Percentiles rank a stretch among this genome's conserved stretches.
These are phyloP conservation scores for Phlogophora meticulosa DNA, from an alignment of 2,888 invertebrate genomes.

Conservation along the genomic window DNA sequence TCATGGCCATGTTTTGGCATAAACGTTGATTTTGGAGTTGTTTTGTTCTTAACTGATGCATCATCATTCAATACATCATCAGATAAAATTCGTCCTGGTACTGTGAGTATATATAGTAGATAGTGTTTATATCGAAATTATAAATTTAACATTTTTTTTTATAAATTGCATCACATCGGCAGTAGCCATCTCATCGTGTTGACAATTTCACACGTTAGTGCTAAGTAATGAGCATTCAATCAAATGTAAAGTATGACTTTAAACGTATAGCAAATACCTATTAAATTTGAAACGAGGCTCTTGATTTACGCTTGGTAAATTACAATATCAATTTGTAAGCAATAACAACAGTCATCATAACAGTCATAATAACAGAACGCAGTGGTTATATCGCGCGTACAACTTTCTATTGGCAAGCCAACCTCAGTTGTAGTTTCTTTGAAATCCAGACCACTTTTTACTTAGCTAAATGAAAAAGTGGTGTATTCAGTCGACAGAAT, in stretches of 20 bases:
- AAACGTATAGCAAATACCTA: conserved; percentile 4
- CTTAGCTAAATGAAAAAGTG: conserved; percentile 82
- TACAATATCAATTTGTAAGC: conserved; percentile 35
- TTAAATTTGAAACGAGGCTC: conserved; percentile 15
- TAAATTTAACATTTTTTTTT: too few species aligned
- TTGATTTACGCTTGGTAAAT: conserved; percentile 31
- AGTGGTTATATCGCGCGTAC: conserved; percentile 65
- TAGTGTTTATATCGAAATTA: too few species aligned
- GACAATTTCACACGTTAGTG: conserved; percentile 2
- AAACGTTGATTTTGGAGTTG: conserved; percentile 6
- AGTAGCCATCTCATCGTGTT: not conserved
- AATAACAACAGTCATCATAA: conserved; percentile 55
- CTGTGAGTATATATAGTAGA: too few species aligned
- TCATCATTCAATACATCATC: not conserved
- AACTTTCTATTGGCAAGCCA: conserved; percentile 80
- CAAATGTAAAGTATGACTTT: conserved; percentile 14
- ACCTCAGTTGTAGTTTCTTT: conserved; percentile 77
- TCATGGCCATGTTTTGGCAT: conserved; percentile 30
- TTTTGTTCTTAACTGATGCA: conserved; percentile 3
- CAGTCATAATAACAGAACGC: conserved; percentile 51
- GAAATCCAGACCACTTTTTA: conserved; percentile 81
- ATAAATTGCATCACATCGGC: not conserved
- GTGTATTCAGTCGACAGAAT: conserved; percentile 84
- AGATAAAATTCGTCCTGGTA: not conserved
- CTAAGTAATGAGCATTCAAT: conserved; percentile 20